Evolutionary conservation across 2,113 vertebrate species (phyloP), one percentile per base, ranked within the genome.

Genomic region (Pterocles gutturalis): DNA sequence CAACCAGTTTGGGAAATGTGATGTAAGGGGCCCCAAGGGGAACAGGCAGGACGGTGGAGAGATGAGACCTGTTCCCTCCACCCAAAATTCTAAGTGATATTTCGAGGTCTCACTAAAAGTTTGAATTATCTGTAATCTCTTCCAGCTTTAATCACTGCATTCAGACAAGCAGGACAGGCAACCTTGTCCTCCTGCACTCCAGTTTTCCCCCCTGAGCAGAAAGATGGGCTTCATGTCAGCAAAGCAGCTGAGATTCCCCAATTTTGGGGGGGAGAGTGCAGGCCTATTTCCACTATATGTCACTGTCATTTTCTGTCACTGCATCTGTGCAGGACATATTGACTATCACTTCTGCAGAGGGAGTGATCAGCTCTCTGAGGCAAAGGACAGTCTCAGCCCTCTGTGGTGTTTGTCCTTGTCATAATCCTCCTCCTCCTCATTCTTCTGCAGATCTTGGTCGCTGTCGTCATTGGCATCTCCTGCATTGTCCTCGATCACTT

Each of bases 401-500:
- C 2, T 8, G 20, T 54, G 38, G 29, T 84, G 41, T 75, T 34
- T 0, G 0, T 58, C 72, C 7, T n/a, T 43, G 61, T 70, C 72
- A 58, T 87, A 53, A 80, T 43, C 89, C 4, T 94, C 55, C 15
- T 89, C 83, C 6, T 78, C 64, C 28, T 76, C 67, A 13, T 58
- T 49, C 41, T 87, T 69, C 69, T 71, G 65, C 43, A 79, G 13
- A 12, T 94, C 77, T 38, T 82, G 77, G 57, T 93, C 91, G 53
- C 83, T 89, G 64, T 67, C 88, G 31, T 85, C 83, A 58, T 70
- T 64, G 5, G 22, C 46, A 29, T 76, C 72, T 77, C 28, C 58
- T 91, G 55, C 65, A 28, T 15, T 62, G 72, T 91, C 26, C 77
- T 95, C 84, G 45, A 96, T 96, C 81, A 96, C 77, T 60, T 89